These are phyloP conservation scores for Neodiprion lecontei DNA, from an alignment of 1,140 invertebrate genomes.

Conservation along the genomic window DNA sequence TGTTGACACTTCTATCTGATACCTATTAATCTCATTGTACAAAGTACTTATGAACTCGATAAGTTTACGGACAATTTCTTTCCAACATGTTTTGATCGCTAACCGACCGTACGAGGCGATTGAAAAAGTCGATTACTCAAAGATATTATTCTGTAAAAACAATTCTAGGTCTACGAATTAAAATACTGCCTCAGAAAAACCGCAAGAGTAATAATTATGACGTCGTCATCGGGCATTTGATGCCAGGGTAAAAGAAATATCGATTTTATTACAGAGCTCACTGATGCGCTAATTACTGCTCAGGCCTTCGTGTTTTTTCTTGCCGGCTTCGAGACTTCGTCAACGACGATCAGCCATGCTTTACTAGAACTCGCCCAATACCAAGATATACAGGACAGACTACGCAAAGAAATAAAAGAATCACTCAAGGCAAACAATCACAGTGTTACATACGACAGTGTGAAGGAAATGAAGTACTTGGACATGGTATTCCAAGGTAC, in stretches of 20 bases:
- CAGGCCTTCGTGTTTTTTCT: conserved; percentile 40
- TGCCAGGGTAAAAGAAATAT: not conserved
- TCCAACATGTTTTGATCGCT: too few species aligned
- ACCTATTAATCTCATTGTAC: too few species aligned
- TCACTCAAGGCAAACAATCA: conserved; percentile 35
- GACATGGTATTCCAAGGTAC: conserved; percentile 35
- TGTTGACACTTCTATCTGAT: too few species aligned
- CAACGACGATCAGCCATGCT: conserved; percentile 33
- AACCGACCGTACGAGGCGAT: too few species aligned
- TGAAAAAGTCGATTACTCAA: too few species aligned
- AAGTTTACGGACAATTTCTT: too few species aligned
- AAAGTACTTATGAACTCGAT: too few species aligned
- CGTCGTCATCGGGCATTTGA: not conserved
- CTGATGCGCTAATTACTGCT: conserved; percentile 31
- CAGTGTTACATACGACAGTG: conserved; percentile 39
- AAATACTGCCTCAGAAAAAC: too few species aligned
- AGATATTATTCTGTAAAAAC: too few species aligned
- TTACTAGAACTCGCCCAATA: conserved; percentile 37
- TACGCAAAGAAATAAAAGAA: conserved; percentile 57
- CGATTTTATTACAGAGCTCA: conserved; percentile 29
- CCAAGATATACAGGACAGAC: conserved; percentile 34
- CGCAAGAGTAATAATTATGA: too few species aligned
- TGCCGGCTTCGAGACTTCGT: conserved; percentile 42
- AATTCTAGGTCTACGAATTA: too few species aligned
- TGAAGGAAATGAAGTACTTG: conserved; percentile 49